Percentiles rank a stretch among this genome's conserved stretches.
These are phyloP conservation scores for Lamprologus speciosus DNA, from an alignment of 2,113 vertebrate genomes.

Conservation along the genomic window DNA sequence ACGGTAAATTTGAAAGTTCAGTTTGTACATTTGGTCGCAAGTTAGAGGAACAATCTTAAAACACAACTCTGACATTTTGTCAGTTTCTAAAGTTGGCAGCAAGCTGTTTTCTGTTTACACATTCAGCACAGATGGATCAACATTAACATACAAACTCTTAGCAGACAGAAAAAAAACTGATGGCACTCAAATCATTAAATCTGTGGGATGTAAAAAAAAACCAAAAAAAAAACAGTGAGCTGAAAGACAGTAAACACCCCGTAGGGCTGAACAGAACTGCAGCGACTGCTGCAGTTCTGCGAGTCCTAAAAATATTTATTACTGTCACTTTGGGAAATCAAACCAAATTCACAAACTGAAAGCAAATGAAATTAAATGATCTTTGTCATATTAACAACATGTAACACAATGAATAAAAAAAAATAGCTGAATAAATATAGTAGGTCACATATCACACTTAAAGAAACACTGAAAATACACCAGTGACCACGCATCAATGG, in stretches of 20 bases:
- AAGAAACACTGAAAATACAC: not conserved
- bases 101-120: not conserved
- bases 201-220: not conserved
- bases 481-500: not conserved
- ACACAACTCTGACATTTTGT: not conserved
- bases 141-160: not conserved
- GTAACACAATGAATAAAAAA: not conserved
- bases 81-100: not conserved
- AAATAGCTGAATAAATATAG: not conserved
- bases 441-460: not conserved
- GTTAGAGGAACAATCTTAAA: not conserved
- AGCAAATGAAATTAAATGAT: not conserved
- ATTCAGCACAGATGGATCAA: not conserved
- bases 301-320: not conserved
- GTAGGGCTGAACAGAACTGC: not conserved
- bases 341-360: not conserved
- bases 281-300: not conserved
- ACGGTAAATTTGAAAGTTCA: not conserved
- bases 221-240: rapidly evolving
- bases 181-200: not conserved
- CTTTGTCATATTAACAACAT: not conserved
- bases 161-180: not conserved
- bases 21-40: not conserved
- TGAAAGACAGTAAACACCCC: not conserved
- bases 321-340: not conserved